phyloP scores from a whole-genome alignment of 2,888 invertebrate species.

The Falcaria lacertinaria region DNA sequence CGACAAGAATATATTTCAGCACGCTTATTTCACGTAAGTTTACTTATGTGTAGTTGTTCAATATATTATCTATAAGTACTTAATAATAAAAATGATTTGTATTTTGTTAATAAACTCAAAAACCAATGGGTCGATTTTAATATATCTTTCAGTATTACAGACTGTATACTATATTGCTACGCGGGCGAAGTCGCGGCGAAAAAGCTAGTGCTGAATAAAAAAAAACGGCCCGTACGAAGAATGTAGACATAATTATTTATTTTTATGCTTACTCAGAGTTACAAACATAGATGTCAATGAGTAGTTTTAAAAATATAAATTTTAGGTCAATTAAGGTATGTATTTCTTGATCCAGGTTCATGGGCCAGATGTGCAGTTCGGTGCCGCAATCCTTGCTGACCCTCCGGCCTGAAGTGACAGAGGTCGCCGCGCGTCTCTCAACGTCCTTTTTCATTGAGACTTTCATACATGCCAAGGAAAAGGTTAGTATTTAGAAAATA shows the following conservation, averaged over 20 bases:
- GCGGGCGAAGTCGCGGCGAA: too few relatives aligned
- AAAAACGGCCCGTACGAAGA: too few relatives aligned
- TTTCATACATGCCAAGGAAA: constrained; percentile 97
- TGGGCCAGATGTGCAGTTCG: constrained; percentile 97
- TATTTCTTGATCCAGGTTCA: constrained; percentile 82
- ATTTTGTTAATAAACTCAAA: too few relatives aligned
- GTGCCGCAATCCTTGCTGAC: constrained; percentile 93
- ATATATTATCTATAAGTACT: too few relatives aligned
- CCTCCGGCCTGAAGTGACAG: constrained; percentile 87
- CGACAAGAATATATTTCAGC: constrained; percentile 97
- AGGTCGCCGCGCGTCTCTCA: constrained; percentile 91
- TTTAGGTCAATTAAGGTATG: not conserved
- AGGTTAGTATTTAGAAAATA: constrained; percentile 70
- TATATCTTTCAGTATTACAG: too few relatives aligned
- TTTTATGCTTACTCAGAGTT: too few relatives aligned
- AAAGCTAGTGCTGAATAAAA: too few relatives aligned
- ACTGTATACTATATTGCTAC: too few relatives aligned
- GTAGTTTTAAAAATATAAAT: not conserved
- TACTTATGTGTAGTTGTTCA: not conserved
- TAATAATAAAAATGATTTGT: too few relatives aligned
- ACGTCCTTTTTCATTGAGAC: constrained; percentile 98
- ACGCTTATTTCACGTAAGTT: constrained; percentile 94
- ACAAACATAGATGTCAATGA: too few relatives aligned
- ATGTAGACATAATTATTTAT: too few relatives aligned
- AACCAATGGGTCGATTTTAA: too few relatives aligned